These are phyloP conservation scores for Palythoa heliodiscus DNA, from an alignment of 92 coral and sea anemone genomes.

Conservation along the genomic window DNA sequence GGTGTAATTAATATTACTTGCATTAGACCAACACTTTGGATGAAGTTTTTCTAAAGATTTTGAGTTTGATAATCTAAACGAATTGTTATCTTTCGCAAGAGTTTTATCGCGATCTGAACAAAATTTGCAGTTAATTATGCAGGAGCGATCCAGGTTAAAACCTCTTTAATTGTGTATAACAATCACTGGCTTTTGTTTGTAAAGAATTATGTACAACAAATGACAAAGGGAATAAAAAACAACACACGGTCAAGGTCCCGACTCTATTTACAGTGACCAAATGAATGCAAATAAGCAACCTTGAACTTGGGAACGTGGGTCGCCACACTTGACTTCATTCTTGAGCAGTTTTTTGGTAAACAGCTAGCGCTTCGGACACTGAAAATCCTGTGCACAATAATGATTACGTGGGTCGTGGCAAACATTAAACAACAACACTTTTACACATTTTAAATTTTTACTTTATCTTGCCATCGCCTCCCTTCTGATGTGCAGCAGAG, in stretches of 20 bases:
- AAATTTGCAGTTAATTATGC: not conserved
- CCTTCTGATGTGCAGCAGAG: not conserved
- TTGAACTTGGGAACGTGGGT: slow-evolving; percentile 30
- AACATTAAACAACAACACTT: not conserved
- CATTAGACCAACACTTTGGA: not conserved
- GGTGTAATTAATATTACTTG: not conserved
- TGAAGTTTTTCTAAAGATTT: not conserved
- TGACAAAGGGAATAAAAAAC: slow-evolving; percentile 23
- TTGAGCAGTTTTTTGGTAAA: slow-evolving; percentile 21
- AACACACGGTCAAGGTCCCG: slow-evolving; percentile 34
- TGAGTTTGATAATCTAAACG: not conserved
- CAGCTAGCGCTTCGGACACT: slow-evolving; percentile 9
- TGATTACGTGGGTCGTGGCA: not conserved
- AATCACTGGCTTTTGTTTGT: slow-evolving; percentile 14
- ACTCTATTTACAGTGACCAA: slow-evolving; percentile 22
- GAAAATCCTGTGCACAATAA: not conserved
- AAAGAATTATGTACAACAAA: slow-evolving; percentile 24
- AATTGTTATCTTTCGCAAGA: not conserved
- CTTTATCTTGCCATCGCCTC: not conserved
- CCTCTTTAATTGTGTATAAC: slow-evolving; percentile 1
- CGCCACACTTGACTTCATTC: slow-evolving; percentile 38
- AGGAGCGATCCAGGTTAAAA: not conserved
- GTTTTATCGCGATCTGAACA: not conserved
- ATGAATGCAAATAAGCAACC: slow-evolving; percentile 40
- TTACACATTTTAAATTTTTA: not conserved